Percentiles rank a stretch among this genome's conserved stretches.
phyloP scores from a whole-genome alignment of 2,113 vertebrate genomes.

The Dipodomys merriami region DNA sequence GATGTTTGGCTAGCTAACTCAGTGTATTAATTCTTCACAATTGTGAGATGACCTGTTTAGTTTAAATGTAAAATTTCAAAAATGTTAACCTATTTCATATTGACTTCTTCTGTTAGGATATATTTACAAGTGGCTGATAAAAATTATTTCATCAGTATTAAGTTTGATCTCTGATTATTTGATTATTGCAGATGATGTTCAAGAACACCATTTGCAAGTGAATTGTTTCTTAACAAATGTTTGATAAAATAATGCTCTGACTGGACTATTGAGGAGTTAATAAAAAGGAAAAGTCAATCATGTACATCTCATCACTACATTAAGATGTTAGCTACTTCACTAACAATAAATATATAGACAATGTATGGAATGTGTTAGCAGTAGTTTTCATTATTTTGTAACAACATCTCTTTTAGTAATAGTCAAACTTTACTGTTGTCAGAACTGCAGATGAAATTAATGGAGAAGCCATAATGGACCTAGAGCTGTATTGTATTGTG shows the following conservation, averaged over 20 bases:
- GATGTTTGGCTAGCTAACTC: not conserved
- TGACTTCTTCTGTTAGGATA: not conserved
- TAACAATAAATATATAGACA: not conserved
- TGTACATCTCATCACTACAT: not conserved
- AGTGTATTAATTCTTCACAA: not conserved
- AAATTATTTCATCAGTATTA: not conserved
- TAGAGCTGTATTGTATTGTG: not conserved
- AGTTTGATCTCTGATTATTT: not conserved
- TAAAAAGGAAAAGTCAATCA: not conserved
- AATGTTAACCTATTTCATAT: not conserved
- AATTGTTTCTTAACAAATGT: not conserved
- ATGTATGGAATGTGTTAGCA: not conserved
- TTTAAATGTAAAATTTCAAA: not conserved
- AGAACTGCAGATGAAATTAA: not conserved
- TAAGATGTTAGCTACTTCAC: not conserved
- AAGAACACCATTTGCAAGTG: not conserved
- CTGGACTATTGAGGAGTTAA: not conserved
- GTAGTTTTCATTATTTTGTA: not conserved
- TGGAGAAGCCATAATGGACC: fast-evolving
- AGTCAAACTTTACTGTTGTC: not conserved
- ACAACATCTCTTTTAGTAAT: not conserved
- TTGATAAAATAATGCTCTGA: not conserved
- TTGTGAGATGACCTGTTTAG: not conserved
- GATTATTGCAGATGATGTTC: not conserved
- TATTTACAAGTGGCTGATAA: not conserved